Evolutionary conservation across 2,113 vertebrate species (phyloP), one percentile per base, ranked within the genome.

Genomic region (Chelonoidis abingdonii): DNA sequence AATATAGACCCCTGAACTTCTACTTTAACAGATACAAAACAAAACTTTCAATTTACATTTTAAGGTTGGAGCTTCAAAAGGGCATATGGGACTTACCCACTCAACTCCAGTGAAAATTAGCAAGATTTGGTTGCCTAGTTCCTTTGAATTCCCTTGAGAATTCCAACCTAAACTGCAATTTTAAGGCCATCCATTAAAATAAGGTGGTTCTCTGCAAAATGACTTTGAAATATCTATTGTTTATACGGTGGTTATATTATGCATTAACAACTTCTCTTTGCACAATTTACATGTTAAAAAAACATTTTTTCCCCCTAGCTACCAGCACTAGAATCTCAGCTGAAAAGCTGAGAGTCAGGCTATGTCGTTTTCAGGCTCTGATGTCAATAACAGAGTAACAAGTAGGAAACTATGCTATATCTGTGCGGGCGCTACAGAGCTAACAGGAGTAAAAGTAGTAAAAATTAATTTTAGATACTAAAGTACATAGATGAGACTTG

Each of bases 401-500:
- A 12, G 3, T 7, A 41, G 12, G 2, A 29, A 25, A 3, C 17
- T 76, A 7, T 69, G 65, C 65, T 69, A 19, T 69, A 47, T 13
- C 44, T 31, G n/a, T 11, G 8, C 0, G 0, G n/a, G 4, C 14
- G 7, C n/a, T 76, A 35, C 14, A 65, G 41, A 76, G 21, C 29
- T 87, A 35, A 49, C 2, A n/a, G 41, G 52, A 83, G 29, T 19
- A 52, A 65, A 94, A 47, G 31, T 65, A 65, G 31, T 69, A 69
- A 69, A 69, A 62, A 65, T 22, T 65, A 57, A 57, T 13, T 80
- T 80, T 57, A 83, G 86, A 94, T 78, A 72, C 27, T 9, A 44
- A 65, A 41, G 7, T 4, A 75, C 47, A 54, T 24, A 84, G n/a
- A 27, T 53, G 31, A 84, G 84, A 10, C 29, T 75, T 81, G 11